Percentiles rank a stretch among this genome's conserved stretches.
These are phyloP conservation scores for Lasioglossum morio DNA, from an alignment of 2,888 invertebrate species.

Conservation along the genomic window DNA sequence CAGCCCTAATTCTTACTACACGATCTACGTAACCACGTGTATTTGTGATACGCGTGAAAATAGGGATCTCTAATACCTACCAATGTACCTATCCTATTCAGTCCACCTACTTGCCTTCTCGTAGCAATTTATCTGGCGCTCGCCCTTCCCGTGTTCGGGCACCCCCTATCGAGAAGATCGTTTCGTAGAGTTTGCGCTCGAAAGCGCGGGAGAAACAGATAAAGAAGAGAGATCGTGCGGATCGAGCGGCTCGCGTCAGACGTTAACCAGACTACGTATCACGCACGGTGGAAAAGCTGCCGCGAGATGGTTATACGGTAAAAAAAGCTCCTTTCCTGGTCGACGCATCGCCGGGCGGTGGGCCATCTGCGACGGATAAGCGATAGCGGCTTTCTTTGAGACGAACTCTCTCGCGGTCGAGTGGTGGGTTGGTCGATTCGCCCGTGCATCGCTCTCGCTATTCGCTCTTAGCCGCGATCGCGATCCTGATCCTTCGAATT, in stretches of 20 bases:
- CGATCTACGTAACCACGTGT: no score
- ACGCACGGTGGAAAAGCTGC: conserved; percentile 36
- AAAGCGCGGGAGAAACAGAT: not conserved
- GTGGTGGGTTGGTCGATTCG: conserved; percentile 44
- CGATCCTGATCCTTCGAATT: not conserved
- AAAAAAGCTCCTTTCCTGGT: conserved; percentile 59
- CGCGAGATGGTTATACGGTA: conserved; percentile 17
- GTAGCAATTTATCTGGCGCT: not conserved
- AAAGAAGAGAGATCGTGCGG: not conserved
- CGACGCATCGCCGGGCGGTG: conserved; percentile 50
- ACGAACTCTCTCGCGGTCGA: conserved; percentile 71
- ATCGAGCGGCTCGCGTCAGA: conserved; percentile 8
- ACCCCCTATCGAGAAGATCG: not conserved
- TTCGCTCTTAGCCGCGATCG: not conserved
- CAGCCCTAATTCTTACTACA: no score
- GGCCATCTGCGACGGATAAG: conserved; percentile 82
- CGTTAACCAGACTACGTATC: conserved; percentile 41
- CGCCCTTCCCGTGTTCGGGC: not conserved
- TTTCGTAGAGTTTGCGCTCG: not conserved
- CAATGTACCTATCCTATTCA: not conserved
- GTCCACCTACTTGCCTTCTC: not conserved
- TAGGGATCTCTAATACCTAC: not conserved
- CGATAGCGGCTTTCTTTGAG: conserved; percentile 83
- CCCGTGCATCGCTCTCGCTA: conserved; percentile 6
- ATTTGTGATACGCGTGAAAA: no score